Evolutionary conservation across 2,888 invertebrate species (phyloP).

Genomic region (Tholera decimalis): DNA sequence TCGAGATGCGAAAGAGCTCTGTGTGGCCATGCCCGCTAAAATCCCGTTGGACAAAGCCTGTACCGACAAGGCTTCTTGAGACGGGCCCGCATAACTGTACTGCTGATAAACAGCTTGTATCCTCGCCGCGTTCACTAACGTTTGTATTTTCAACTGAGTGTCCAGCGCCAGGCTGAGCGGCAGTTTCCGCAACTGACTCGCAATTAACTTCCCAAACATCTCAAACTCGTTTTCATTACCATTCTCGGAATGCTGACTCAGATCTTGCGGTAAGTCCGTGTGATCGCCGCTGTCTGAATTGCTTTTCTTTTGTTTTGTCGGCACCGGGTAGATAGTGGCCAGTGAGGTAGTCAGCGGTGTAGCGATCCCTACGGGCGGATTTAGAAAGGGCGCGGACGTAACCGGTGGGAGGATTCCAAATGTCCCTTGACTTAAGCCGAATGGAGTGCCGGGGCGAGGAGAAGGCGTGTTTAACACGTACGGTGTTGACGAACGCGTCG

Average conservation of each 20-base stretch:
- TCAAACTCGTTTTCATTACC: constrained; percentile 89
- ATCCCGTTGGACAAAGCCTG: constrained; percentile 88
- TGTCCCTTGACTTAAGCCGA: constrained; percentile 83
- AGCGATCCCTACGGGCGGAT: constrained; percentile 88
- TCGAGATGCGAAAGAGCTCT: constrained; percentile 79
- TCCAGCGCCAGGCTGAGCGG: constrained; percentile 87
- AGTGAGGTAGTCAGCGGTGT: constrained; percentile 87
- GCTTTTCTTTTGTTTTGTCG: constrained; percentile 86
- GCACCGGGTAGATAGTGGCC: constrained; percentile 86
- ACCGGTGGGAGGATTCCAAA: constrained; percentile 85
- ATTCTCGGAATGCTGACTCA: constrained; percentile 87
- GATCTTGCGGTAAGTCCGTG: constrained; percentile 84
- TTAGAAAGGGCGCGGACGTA: constrained; percentile 84
- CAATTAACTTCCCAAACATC: constrained; percentile 89
- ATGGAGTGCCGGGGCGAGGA: constrained; percentile 87
- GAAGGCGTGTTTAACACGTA: constrained; percentile 89
- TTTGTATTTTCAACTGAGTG: constrained; percentile 88
- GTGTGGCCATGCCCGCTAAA: constrained; percentile 85
- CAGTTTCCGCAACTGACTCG: constrained; percentile 87
- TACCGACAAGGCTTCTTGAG: constrained; percentile 86
- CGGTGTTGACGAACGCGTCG: constrained; percentile 87
- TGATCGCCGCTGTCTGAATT: constrained; percentile 80
- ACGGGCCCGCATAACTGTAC: constrained; percentile 88
- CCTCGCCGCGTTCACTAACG: constrained; percentile 86
- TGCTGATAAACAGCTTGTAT: constrained; percentile 89